These are phyloP conservation scores for Oithona nana DNA, from an alignment of 2,888 invertebrate genomes.

Conservation along the genomic window DNA sequence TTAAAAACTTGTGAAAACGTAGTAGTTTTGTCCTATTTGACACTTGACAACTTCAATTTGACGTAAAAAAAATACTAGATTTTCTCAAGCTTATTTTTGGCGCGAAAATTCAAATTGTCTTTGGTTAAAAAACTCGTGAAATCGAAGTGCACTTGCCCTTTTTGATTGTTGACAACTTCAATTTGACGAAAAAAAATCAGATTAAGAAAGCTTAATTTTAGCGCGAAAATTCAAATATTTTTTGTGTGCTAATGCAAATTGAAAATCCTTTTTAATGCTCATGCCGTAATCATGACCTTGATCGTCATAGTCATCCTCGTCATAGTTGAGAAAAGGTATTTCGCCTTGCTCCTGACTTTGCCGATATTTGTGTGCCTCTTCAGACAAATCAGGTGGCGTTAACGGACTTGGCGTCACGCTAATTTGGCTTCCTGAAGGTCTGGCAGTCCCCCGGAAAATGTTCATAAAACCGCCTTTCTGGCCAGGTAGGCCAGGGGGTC, in stretches of 20 bases:
- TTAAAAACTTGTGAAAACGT: no score
- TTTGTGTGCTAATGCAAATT: no score
- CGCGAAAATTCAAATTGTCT: not conserved
- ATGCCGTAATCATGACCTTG: not conserved
- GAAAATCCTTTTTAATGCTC: not conserved
- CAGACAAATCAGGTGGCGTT: not conserved
- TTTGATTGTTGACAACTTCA: no score
- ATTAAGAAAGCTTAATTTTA: no score
- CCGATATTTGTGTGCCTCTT: not conserved
- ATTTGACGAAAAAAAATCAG: no score
- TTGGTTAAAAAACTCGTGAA: no score
- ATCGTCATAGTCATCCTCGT: not conserved
- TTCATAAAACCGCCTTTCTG: not conserved
- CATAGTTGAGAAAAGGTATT: not conserved
- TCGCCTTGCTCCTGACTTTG: not conserved
- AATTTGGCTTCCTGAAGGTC: not conserved
- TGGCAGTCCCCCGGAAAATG: not conserved
- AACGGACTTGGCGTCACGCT: not conserved
- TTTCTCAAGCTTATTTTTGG: no score
- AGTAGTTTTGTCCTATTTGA: no score
- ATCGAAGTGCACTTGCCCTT: no score
- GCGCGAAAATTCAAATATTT: no score
- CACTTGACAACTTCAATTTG: no score
- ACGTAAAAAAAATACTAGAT: no score
- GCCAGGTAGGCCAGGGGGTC: not conserved